Evolutionary conservation across 2,797 vertebrate species (phyloP).

Genomic region (Brotula barbata): DNA sequence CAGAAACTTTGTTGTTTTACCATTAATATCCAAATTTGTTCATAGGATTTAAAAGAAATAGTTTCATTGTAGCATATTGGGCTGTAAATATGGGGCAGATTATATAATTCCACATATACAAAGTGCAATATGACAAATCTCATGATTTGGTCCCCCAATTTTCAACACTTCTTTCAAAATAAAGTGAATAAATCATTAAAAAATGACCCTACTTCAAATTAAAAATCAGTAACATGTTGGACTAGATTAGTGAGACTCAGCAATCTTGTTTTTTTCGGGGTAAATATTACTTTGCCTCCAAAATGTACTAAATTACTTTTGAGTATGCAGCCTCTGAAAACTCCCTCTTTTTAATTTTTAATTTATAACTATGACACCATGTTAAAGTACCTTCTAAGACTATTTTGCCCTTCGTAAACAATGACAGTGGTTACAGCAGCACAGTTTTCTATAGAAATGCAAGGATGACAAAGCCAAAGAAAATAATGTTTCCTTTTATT

Average conservation of each 20-base stretch:
- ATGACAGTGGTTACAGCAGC: background rate
- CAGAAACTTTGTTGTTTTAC: too few relatives aligned
- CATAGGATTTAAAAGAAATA: background rate
- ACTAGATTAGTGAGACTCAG: background rate
- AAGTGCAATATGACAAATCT: background rate
- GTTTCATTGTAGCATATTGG: background rate
- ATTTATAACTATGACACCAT: background rate
- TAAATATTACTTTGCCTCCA: background rate
- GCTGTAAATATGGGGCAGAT: background rate
- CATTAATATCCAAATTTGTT: background rate
- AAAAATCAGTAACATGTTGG: background rate
- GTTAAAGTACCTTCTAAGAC: background rate
- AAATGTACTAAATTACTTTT: background rate
- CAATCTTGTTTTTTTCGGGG: background rate
- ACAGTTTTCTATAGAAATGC: background rate
- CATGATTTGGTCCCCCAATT: background rate
- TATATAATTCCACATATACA: background rate
- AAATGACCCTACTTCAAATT: background rate
- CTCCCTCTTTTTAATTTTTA: background rate
- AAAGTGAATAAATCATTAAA: background rate
- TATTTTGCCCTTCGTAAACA: conserved; percentile 1
- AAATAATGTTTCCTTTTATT: conserved; percentile 9
- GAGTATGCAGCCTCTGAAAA: background rate
- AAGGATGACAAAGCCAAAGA: background rate
- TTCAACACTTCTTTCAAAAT: background rate